phyloP scores from a whole-genome alignment of 1,140 invertebrate genomes.

The Drosophila sturtevanti region DNA sequence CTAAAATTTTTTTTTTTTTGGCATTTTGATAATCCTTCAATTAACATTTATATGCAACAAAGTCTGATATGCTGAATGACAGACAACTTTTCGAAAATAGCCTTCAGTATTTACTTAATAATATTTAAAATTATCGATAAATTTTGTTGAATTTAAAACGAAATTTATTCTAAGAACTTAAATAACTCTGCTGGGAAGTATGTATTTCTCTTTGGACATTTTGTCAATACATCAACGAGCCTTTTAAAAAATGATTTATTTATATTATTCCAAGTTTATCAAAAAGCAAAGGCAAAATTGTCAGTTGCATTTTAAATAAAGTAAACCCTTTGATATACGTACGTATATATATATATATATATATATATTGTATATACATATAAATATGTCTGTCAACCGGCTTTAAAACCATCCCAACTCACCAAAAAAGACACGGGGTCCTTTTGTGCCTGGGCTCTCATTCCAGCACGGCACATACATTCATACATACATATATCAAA shows the following conservation, averaged over 20 bases:
- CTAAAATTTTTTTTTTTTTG: too few relatives aligned
- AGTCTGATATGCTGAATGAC: too few relatives aligned
- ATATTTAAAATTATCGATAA: neutral
- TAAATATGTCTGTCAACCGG: constrained; percentile 29
- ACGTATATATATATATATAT: constrained; percentile 16
- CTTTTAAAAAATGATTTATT: constrained; percentile 17
- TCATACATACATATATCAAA: constrained; percentile 34
- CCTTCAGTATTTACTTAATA: too few relatives aligned
- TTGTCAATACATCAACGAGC: constrained; percentile 1
- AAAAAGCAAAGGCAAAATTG: constrained; percentile 53
- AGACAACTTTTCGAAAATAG: too few relatives aligned
- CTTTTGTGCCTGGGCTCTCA: constrained; percentile 8
- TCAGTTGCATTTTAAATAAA: constrained; percentile 57
- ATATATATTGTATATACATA: constrained; percentile 5
- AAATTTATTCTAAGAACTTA: neutral
- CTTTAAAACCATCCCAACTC: constrained; percentile 13
- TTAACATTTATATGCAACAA: too few relatives aligned
- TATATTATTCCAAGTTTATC: constrained; percentile 25
- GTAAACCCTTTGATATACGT: constrained; percentile 52
- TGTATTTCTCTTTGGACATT: neutral
- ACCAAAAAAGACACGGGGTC: constrained; percentile 24
- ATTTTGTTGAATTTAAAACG: neutral
- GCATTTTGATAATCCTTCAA: too few relatives aligned
- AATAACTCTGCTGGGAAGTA: neutral
- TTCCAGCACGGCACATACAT: neutral